phyloP scores from a whole-genome alignment of 2,888 invertebrate genomes.

The Poecilus cupreus region DNA sequence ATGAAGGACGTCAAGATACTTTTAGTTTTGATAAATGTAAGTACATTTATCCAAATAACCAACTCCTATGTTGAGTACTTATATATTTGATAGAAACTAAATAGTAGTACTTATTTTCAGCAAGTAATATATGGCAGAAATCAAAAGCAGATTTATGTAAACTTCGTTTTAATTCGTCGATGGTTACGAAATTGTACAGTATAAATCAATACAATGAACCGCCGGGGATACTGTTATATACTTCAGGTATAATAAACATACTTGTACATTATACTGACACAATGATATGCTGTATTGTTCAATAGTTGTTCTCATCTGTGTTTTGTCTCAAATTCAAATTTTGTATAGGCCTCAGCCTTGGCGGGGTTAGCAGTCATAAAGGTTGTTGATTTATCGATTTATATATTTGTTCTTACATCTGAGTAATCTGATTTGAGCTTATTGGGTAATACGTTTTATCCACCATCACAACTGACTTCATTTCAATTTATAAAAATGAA shows the following conservation, averaged over 20 bases:
- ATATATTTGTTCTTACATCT: no score
- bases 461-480: no score
- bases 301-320: no score
- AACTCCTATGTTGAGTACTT: no score
- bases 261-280: not conserved
- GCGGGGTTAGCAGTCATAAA: no score
- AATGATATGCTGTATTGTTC: no score
- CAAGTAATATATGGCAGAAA: constrained; percentile 56
- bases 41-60: not conserved
- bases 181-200: constrained; percentile 80
- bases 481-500: no score
- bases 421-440: no score
- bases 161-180: constrained; percentile 81
- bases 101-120: constrained; percentile 24
- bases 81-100: not conserved
- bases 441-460: no score
- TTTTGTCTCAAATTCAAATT: no score
- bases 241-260: constrained; percentile 74
- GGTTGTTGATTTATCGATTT: no score
- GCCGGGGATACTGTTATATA: constrained; percentile 84
- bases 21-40: constrained; percentile 74
- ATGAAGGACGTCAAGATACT: constrained; percentile 73
- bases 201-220: constrained; percentile 79
- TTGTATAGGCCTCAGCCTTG: no score
- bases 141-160: constrained; percentile 78